Conservation (phyloP, 2,113 vertebrate genomes). For the Dermatemys mawii region DNA sequence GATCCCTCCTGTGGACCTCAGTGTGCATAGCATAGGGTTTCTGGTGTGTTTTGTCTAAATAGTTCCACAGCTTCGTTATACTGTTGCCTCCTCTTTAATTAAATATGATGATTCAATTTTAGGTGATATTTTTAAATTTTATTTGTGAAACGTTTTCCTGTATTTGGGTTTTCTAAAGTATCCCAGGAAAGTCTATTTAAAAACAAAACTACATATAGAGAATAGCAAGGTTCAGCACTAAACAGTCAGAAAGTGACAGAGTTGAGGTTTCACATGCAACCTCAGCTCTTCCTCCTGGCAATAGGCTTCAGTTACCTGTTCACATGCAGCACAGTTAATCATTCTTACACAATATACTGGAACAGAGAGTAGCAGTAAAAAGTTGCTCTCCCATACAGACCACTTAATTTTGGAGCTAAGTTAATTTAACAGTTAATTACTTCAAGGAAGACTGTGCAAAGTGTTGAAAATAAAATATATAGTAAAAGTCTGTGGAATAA, state of each 20-base stretch:
- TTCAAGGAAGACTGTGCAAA: neutral
- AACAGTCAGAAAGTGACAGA: neutral
- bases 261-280: neutral
- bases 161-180: neutral
- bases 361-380: neutral
- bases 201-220: neutral
- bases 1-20: neutral
- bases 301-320: neutral
- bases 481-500: neutral
- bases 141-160: neutral
- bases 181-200: neutral
- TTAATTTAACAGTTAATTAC: neutral
- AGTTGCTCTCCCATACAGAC: neutral
- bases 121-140: neutral
- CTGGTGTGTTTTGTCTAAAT: neutral
- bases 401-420: neutral
- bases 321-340: neutral
- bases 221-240: neutral
- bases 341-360: neutral
- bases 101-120: neutral
- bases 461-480: neutral
- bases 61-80: neutral
- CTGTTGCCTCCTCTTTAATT: neutral
- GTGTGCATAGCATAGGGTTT: neutral
- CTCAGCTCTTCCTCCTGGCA: neutral